Evolutionary conservation across 2,888 invertebrate species (phyloP).

Genomic region (Amiota minor): DNA sequence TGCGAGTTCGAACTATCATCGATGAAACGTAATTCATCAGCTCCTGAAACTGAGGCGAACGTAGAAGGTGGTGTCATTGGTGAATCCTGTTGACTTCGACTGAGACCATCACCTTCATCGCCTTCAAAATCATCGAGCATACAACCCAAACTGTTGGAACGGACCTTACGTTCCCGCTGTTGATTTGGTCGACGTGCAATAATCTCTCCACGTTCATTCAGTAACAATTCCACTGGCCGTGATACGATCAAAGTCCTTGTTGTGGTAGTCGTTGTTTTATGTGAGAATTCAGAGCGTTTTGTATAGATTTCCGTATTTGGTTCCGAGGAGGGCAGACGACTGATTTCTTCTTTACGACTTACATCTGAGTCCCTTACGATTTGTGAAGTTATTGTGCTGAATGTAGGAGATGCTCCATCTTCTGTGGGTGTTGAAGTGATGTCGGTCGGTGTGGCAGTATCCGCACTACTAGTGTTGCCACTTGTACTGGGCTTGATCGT

Average conservation of each 20-base stretch:
- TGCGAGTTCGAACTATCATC: slow-evolving; percentile 71
- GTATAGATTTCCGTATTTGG: slow-evolving; percentile 46
- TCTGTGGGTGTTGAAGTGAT: slow-evolving; percentile 29
- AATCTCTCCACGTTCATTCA: slow-evolving; percentile 69
- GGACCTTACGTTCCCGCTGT: slow-evolving; percentile 51
- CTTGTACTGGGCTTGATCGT: neutral
- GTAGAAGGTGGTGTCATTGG: slow-evolving; percentile 43
- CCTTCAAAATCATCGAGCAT: slow-evolving; percentile 60
- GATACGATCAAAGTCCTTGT: slow-evolving; percentile 65
- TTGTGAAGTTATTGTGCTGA: slow-evolving; percentile 49
- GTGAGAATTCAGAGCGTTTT: slow-evolving; percentile 64
- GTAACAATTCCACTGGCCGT: slow-evolving; percentile 63
- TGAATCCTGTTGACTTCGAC: neutral
- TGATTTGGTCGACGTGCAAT: slow-evolving; percentile 53
- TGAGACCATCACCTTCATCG: slow-evolving; percentile 37
- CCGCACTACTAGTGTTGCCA: neutral
- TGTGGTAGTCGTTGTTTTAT: slow-evolving; percentile 67
- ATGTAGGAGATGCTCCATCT: slow-evolving; percentile 47
- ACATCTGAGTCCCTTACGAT: slow-evolving; percentile 61
- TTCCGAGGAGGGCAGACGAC: slow-evolving; percentile 53
- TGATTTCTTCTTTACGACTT: slow-evolving; percentile 58
- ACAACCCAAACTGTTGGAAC: slow-evolving; percentile 70
- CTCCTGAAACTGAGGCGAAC: slow-evolving; percentile 24
- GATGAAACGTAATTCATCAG: slow-evolving; percentile 68
- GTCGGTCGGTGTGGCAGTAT: slow-evolving; percentile 36